A percentile compares a stretch with the other conserved stretches of the same genome.
These are phyloP conservation scores for Rafetus swinhoei DNA, from an alignment of 2,113 vertebrate species.

Conservation along the genomic window DNA sequence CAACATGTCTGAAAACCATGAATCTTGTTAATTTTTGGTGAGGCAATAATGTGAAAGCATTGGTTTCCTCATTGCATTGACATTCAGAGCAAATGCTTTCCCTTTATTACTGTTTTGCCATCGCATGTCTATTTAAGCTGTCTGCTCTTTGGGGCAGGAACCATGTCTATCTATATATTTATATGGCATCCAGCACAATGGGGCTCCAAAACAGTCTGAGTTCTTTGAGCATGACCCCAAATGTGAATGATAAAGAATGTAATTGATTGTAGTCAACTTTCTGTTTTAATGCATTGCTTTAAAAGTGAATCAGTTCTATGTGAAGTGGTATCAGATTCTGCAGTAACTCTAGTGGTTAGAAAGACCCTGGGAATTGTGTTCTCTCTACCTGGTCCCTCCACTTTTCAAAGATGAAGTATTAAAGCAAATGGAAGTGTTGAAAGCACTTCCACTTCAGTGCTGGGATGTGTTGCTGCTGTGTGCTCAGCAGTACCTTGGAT, in stretches of 20 bases:
- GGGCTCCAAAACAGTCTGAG: background rate
- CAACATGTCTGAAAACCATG: background rate
- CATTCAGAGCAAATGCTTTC: background rate
- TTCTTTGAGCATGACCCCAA: background rate
- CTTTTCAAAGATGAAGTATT: background rate
- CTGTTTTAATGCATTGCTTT: conserved; percentile 4
- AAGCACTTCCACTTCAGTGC: background rate
- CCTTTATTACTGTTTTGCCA: background rate
- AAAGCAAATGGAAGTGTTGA: background rate
- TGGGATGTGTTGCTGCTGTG: background rate
- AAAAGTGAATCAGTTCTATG: background rate
- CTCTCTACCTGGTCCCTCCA: background rate
- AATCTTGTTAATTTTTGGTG: background rate
- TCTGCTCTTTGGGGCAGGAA: background rate
- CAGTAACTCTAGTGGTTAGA: background rate
- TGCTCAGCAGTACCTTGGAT: fast-evolving
- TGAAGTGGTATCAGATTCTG: background rate
- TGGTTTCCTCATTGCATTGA: background rate
- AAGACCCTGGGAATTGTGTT: conserved; percentile 2
- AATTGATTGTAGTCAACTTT: background rate
- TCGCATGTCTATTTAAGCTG: background rate
- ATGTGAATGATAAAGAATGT: background rate
- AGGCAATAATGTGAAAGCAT: background rate
- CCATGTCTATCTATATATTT: conserved; percentile 8
- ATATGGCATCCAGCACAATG: background rate